These are phyloP conservation scores for Alloscopus bannaensis DNA, from an alignment of 2,888 invertebrate species.

Conservation along the genomic window DNA sequence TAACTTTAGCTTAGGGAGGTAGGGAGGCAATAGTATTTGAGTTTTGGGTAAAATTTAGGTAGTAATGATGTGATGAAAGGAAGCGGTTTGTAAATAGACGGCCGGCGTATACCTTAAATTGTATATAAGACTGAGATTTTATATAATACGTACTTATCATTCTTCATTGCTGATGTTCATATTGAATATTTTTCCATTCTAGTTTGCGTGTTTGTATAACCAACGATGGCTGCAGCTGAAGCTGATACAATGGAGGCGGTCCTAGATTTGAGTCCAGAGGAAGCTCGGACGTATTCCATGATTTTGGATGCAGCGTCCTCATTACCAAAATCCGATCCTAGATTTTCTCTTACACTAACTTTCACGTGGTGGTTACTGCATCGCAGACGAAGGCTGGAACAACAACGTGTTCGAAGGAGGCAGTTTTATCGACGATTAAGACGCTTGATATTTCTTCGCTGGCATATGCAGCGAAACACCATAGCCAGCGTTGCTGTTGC, in stretches of 20 bases:
- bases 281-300: conserved; percentile 65
- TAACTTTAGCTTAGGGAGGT: too few relatives aligned
- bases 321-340: conserved; percentile 68
- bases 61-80: too few relatives aligned
- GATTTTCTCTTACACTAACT: conserved; percentile 67
- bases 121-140: too few relatives aligned
- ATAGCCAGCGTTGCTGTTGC: conserved; percentile 45
- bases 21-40: too few relatives aligned
- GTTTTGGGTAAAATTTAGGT: too few relatives aligned
- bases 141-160: too few relatives aligned
- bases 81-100: too few relatives aligned
- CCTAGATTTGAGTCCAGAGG: conserved; percentile 53
- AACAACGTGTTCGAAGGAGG: conserved; percentile 63
- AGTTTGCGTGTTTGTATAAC: neutral
- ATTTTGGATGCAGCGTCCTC: conserved; percentile 67
- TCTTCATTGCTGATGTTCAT: neutral
- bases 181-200: neutral
- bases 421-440: conserved; percentile 68
- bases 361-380: conserved; percentile 71
- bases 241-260: conserved; percentile 49
- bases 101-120: too few relatives aligned
- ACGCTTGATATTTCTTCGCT: conserved; percentile 62
- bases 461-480: conserved; percentile 61
- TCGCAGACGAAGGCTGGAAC: conserved; percentile 65
- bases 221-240: neutral